These are phyloP conservation scores for Brenthis daphne DNA, from an alignment of 2,888 invertebrate genomes.

Conservation along the genomic window DNA sequence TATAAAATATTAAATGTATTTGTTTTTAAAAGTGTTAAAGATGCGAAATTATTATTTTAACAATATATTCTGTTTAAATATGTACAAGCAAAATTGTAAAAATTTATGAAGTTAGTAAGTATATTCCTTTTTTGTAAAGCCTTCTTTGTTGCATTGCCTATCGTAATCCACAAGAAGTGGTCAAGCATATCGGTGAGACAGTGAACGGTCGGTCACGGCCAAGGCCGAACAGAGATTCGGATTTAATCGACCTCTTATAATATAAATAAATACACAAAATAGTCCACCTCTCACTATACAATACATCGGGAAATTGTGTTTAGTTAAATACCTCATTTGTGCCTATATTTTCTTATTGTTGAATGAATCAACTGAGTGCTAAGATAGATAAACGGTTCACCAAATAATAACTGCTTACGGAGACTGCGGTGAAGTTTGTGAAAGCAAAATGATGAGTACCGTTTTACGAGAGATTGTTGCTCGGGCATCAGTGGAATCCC, in stretches of 20 bases:
- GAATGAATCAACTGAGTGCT: constrained; percentile 35
- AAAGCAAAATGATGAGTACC: constrained; percentile 67
- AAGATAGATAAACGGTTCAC: constrained; percentile 40
- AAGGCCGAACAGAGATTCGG: constrained; percentile 66
- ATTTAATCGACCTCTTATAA: constrained; percentile 45
- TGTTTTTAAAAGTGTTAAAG: too few relatives aligned
- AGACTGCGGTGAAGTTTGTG: constrained; percentile 50
- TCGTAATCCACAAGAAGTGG: constrained; percentile 47
- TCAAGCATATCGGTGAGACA: constrained; percentile 66
- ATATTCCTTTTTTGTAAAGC: constrained; percentile 14
- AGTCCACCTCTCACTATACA: constrained; percentile 50
- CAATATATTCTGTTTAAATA: too few relatives aligned
- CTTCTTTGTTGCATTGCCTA: constrained; percentile 47
- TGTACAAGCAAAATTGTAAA: too few relatives aligned
- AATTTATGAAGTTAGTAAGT: background rate
- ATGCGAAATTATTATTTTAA: too few relatives aligned
- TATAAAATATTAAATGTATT: too few relatives aligned
- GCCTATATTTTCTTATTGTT: constrained; percentile 34
- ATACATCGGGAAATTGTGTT: constrained; percentile 45
- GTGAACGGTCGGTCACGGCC: constrained; percentile 78
- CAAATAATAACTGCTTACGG: constrained; percentile 37
- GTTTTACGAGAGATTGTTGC: constrained; percentile 71
- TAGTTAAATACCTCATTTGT: constrained; percentile 42
- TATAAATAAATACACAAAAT: constrained; percentile 51
- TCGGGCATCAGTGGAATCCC: constrained; percentile 63